Evolutionary conservation across 2,797 vertebrate species (phyloP).

Genomic region (Xenentodon cancila): DNA sequence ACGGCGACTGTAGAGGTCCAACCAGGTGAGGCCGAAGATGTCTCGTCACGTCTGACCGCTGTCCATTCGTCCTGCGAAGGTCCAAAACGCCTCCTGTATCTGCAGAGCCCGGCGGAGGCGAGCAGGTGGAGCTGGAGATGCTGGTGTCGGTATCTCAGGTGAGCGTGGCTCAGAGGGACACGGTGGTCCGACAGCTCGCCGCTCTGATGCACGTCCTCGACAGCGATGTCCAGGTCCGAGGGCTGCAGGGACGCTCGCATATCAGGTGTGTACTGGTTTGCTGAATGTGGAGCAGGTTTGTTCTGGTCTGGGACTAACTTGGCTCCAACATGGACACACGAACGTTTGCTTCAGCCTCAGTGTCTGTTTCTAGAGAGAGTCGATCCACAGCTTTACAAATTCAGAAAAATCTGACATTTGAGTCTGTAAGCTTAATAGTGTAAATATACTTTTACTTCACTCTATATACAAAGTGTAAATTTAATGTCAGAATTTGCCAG

Average conservation of each 20-base stretch:
- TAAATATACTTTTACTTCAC: no score
- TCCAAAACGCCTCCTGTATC: background rate
- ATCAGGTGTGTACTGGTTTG: constrained; percentile 83
- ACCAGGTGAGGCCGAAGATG: constrained; percentile 78
- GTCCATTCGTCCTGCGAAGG: background rate
- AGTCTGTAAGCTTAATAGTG: no score
- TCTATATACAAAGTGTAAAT: no score
- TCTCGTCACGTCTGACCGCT: no score
- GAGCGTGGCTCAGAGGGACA: constrained; percentile 88
- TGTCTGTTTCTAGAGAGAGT: no score
- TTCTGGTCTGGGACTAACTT: no score
- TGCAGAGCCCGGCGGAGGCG: constrained; percentile 85
- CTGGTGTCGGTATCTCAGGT: constrained; percentile 86
- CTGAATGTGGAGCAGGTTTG: background rate
- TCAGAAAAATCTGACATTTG: no score
- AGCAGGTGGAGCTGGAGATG: constrained; percentile 91
- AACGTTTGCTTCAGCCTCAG: no score
- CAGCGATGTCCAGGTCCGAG: constrained; percentile 85
- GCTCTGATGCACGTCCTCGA: constrained; percentile 87
- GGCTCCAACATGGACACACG: no score
- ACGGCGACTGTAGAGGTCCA: constrained; percentile 89
- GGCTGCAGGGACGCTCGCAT: constrained; percentile 87
- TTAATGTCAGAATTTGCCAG: no score
- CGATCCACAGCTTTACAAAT: no score
- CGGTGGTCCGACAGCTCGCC: constrained; percentile 87